These are phyloP conservation scores for Pristionchus arcanus DNA, from an alignment of 2,888 invertebrate genomes.

Conservation along the genomic window DNA sequence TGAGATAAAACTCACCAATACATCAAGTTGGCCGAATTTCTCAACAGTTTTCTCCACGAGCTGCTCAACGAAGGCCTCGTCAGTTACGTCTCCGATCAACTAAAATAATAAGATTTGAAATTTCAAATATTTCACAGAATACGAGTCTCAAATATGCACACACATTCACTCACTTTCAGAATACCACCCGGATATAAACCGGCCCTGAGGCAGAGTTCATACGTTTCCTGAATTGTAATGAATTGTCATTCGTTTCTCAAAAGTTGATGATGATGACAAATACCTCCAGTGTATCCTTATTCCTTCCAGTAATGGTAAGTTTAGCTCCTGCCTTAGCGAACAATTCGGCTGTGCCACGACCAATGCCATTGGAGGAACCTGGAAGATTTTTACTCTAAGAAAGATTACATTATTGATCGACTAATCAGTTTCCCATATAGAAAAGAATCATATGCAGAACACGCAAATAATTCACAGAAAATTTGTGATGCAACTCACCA, in stretches of 20 bases:
- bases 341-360: background rate
- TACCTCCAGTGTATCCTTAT: constrained; percentile 15
- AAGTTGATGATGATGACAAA: background rate
- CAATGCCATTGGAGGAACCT: constrained; percentile 49
- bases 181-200: background rate
- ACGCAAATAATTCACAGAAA: background rate
- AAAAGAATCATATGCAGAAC: no score
- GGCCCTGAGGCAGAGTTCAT: background rate
- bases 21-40: constrained; percentile 21
- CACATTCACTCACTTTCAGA: background rate
- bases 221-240: background rate
- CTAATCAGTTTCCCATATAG: background rate
- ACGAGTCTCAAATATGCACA: background rate
- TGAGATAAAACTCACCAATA: background rate
- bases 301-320: constrained; percentile 24
- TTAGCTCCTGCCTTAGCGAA: constrained; percentile 21
- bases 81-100: constrained; percentile 6
- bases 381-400: background rate
- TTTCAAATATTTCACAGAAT: background rate
- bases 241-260: background rate
- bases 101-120: background rate
- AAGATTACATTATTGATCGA: background rate
- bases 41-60: constrained; percentile 21
- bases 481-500: background rate
- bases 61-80: constrained; percentile 32